These are phyloP conservation scores for Ciconia boyciana DNA, from an alignment of 2,113 vertebrate species.

Conservation along the genomic window DNA sequence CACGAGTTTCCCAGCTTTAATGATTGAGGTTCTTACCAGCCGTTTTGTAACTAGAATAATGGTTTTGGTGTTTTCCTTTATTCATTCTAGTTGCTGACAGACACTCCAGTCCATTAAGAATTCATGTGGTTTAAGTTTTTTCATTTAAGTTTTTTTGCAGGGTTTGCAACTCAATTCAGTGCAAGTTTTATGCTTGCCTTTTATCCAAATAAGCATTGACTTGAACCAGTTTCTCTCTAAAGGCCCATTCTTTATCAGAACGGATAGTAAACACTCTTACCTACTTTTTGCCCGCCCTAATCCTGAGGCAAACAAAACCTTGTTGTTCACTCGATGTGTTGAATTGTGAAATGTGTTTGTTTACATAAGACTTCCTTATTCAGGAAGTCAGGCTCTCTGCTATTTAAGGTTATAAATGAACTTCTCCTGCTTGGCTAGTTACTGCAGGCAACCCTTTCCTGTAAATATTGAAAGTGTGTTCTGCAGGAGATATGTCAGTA, in stretches of 20 bases:
- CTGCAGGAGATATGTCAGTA: background rate
- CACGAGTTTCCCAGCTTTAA: background rate
- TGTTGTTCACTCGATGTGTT: background rate
- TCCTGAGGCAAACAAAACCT: background rate
- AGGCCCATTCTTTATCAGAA: background rate
- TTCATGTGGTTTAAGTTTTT: background rate
- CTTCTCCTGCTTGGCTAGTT: conserved; percentile 10
- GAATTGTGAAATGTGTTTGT: conserved; percentile 52
- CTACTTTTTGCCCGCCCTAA: background rate
- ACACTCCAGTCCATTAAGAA: background rate
- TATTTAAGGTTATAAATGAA: conserved; percentile 46
- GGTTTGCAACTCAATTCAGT: background rate
- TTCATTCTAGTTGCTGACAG: background rate
- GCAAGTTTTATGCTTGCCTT: background rate
- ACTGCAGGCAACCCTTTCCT: conserved; percentile 33
- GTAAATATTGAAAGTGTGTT: conserved; percentile 13
- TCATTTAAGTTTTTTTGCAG: background rate
- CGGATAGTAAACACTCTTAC: background rate
- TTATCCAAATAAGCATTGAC: background rate
- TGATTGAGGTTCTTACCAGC: background rate
- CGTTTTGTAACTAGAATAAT: background rate
- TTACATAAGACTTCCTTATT: conserved; percentile 41
- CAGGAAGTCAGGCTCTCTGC: conserved; percentile 34
- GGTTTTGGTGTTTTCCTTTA: background rate
- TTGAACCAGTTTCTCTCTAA: background rate